Conservation (phyloP, 2,888 invertebrate genomes). For the Eilema caniola region DNA sequence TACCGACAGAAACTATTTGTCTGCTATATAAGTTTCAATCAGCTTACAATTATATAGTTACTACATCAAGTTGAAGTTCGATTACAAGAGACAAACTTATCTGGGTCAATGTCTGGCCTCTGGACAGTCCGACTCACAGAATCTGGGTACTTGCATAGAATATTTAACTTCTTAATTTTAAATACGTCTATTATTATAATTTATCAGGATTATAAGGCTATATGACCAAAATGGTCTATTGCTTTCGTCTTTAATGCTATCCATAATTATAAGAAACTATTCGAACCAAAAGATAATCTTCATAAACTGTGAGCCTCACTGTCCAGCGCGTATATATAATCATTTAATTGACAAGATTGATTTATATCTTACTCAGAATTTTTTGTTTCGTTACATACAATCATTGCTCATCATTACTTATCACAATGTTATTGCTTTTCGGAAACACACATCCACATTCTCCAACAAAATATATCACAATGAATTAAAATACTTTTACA, state of each 20-base stretch:
- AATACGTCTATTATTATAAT: slow-evolving; percentile 36
- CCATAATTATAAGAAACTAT: slow-evolving; percentile 30
- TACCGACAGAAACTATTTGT: slow-evolving; percentile 51
- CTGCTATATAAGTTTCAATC: slow-evolving; percentile 48
- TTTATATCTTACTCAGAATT: slow-evolving; percentile 68
- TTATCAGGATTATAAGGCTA: slow-evolving; percentile 48
- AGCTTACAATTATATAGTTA: slow-evolving; percentile 50
- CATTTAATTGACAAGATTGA: slow-evolving; percentile 81
- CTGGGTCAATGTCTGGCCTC: slow-evolving; percentile 36
- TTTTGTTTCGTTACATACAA: slow-evolving; percentile 62
- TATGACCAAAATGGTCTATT: slow-evolving; percentile 49
- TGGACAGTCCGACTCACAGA: slow-evolving; percentile 33
- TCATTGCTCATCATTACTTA: slow-evolving; percentile 75
- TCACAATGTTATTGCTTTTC: slow-evolving; percentile 85
- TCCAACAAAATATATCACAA: slow-evolving; percentile 82
- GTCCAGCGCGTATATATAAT: slow-evolving; percentile 50
- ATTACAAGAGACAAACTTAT: slow-evolving; percentile 48
- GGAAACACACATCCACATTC: slow-evolving; percentile 78
- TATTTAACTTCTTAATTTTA: slow-evolving; percentile 36
- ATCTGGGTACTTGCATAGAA: slow-evolving; percentile 31
- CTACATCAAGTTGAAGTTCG: slow-evolving; percentile 54
- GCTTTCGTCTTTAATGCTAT: slow-evolving; percentile 46
- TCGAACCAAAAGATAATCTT: slow-evolving; percentile 28
- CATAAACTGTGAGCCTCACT: slow-evolving; percentile 54
- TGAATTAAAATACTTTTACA: slow-evolving; percentile 75